Evolutionary conservation across 2,797 vertebrate genomes (phyloP).

Genomic region (Callimico goeldii): DNA sequence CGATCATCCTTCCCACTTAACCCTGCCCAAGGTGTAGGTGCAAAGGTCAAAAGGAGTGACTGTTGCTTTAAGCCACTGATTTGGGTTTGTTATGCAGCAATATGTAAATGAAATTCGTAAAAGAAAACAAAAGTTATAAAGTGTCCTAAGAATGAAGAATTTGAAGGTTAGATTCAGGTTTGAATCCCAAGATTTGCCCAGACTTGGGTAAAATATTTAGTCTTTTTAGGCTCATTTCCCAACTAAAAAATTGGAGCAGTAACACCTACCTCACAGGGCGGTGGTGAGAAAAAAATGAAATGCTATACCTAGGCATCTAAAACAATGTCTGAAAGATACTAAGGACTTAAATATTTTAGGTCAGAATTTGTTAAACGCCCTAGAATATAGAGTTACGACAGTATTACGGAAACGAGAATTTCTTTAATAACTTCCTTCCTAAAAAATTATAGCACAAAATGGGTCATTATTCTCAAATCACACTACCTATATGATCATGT

Average conservation of each 20-base stretch:
- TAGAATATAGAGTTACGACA: not conserved
- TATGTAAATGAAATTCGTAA: not conserved
- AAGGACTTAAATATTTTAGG: not conserved
- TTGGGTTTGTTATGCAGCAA: not conserved
- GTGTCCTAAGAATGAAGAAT: not conserved
- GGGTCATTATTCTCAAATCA: not conserved
- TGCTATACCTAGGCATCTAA: not conserved
- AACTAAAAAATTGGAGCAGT: not conserved
- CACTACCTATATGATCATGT: not conserved
- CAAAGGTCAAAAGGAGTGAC: not conserved
- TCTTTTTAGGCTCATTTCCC: not conserved
- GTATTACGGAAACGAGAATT: not conserved
- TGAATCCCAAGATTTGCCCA: not conserved
- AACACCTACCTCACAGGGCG: not conserved
- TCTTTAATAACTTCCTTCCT: conserved; percentile 1
- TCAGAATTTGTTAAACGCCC: not conserved
- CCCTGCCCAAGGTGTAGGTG: not conserved
- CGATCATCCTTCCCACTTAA: not conserved
- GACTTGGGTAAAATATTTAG: not conserved
- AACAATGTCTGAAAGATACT: not conserved
- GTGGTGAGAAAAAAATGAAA: not conserved
- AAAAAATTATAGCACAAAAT: not conserved
- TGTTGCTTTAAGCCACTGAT: not conserved
- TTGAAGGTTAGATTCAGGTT: not conserved
- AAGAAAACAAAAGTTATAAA: not conserved